Evolutionary conservation across 2,113 vertebrate genomes (phyloP).

Genomic region (Malurus cyaneus): DNA sequence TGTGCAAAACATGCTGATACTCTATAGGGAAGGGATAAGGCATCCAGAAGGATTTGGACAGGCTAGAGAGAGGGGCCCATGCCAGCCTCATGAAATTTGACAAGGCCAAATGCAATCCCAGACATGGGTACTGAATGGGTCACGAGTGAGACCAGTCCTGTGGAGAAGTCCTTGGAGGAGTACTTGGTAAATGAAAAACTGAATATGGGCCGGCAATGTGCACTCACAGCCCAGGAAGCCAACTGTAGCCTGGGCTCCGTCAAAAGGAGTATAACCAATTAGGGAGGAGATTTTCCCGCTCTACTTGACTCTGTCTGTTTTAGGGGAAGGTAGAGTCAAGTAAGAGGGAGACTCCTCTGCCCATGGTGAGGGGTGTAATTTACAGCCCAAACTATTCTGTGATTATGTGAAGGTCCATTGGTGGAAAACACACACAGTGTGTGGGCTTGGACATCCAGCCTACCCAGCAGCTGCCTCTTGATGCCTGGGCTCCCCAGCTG

Average conservation of each 20-base stretch:
- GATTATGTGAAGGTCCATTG: not conserved
- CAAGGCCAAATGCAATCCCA: not conserved
- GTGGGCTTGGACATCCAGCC: not conserved
- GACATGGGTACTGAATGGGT: not conserved
- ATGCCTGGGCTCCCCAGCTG: not conserved
- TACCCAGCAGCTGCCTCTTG: not conserved
- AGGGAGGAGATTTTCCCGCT: not conserved
- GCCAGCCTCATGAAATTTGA: not conserved
- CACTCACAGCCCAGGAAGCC: not conserved
- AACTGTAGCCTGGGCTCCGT: not conserved
- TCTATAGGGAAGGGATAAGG: not conserved
- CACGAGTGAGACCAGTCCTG: not conserved
- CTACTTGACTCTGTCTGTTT: not conserved
- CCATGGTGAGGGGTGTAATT: rapidly evolving
- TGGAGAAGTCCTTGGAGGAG: not conserved
- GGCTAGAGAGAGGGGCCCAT: not conserved
- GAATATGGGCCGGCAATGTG: not conserved
- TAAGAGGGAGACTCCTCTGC: not conserved
- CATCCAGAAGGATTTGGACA: not conserved
- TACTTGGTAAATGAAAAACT: not conserved
- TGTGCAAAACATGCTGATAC: not conserved
- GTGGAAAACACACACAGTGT: not conserved
- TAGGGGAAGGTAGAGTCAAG: not conserved
- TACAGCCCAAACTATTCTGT: not conserved
- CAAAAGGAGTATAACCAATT: not conserved